Evolutionary conservation across 2,888 invertebrate genomes (phyloP), one percentile per base, ranked within the genome.

Genomic region (Lymantria dispar): DNA sequence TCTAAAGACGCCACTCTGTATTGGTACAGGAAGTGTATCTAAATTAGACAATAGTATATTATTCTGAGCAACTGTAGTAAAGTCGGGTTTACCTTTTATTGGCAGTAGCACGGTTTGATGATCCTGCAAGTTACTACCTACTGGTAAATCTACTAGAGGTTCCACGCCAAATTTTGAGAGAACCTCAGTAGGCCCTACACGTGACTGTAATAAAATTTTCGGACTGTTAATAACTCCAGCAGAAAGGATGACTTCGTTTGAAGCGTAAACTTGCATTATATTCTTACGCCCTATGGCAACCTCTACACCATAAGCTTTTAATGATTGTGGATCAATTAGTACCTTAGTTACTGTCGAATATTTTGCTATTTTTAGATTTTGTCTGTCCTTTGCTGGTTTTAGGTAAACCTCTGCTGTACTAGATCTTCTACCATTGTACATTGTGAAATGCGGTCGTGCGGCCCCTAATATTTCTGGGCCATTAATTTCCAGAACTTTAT

Each of bases 321-420:
- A 53, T 11, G 65, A 73, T 9, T 62, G 30, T 15, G 70, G 68
- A 59, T 85, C 72, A 31, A 87, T 78, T 46, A 87, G 64, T n/a
- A 89, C 49, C 64, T 76, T 85, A 14, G 69, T 78, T n/a, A 75
- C 90, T 54, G 73, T 79, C 0, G 81, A 67, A 53, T 72, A 70
- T 63, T 85, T 87, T 0, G 86, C 77, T 45, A 88, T 58, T 45
- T 64, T 72, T 14, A 89, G 65, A 63, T 89, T 88, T 1, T 69
- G 59, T 62, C 75, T 79, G 41, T 77, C 57, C 65, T 74, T 76
- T 10, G 55, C 61, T 31, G 73, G 68, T 52, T 62, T 66, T 39
- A 89, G 60, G 62, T 83, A 89, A 5, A 80, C 77, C 56, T 89
- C 88, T 0, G 85, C 87, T 7, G 85, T 82, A 47, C 89, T 88